phyloP scores from a whole-genome alignment of 2,113 vertebrate species.

The Tricholaema leucomelas region DNA sequence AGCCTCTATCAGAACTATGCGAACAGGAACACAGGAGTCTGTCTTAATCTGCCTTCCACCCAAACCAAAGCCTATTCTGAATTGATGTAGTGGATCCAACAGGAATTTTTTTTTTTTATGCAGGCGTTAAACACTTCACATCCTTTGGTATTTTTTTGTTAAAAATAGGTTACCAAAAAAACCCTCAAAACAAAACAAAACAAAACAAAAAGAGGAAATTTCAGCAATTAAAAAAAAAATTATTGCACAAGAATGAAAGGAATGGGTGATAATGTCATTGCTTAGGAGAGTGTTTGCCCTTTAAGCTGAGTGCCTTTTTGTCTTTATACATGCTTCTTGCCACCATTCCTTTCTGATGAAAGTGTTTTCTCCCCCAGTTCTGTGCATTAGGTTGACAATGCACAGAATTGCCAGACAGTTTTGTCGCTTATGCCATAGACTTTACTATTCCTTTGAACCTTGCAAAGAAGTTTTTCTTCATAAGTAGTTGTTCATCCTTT shows the following conservation, averaged over 20 bases:
- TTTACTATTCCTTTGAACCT: slow-evolving; percentile 80
- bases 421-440: slow-evolving; percentile 75
- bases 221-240: not conserved
- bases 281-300: not conserved
- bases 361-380: slow-evolving; percentile 4
- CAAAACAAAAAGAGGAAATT: rapidly evolving
- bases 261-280: not conserved
- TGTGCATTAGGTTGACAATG: slow-evolving; percentile 72
- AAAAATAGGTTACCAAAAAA: not conserved
- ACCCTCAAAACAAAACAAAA: too few relatives aligned
- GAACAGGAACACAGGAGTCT: not conserved
- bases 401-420: slow-evolving; percentile 81
- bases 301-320: not conserved
- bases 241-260: not conserved
- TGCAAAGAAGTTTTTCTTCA: slow-evolving; percentile 80
- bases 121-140: not conserved
- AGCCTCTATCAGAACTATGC: not conserved
- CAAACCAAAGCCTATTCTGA: not conserved
- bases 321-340: not conserved
- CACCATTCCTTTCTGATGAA: slow-evolving; percentile 12
- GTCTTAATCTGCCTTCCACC: not conserved
- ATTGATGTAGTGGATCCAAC: not conserved
- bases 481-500: slow-evolving; percentile 81
- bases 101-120: not conserved
- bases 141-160: not conserved